These are phyloP conservation scores for Eolophus roseicapilla DNA, from an alignment of 2,113 vertebrate genomes.

Conservation along the genomic window DNA sequence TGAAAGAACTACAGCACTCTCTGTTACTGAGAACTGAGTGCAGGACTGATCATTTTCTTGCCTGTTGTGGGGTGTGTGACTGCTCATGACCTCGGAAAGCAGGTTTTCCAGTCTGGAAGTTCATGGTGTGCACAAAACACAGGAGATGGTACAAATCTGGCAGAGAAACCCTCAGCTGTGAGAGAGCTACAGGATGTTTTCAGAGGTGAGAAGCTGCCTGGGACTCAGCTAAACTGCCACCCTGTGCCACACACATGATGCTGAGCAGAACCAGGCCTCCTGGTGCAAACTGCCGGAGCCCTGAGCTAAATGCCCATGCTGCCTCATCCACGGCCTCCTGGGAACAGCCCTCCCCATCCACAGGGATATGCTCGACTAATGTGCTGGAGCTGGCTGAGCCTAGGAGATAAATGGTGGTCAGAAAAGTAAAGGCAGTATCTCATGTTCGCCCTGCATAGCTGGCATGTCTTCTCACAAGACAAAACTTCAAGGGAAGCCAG, in stretches of 20 bases:
- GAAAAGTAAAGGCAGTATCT: not conserved
- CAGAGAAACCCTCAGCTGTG: not conserved
- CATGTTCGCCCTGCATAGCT: accelerated
- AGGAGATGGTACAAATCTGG: not conserved
- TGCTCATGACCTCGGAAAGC: not conserved
- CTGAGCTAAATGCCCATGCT: accelerated
- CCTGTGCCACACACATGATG: too few relatives aligned
- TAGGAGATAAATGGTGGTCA: not conserved
- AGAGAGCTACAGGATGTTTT: not conserved
- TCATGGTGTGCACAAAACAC: not conserved
- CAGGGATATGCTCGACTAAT: accelerated
- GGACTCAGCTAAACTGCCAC: not conserved
- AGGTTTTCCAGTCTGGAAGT: not conserved
- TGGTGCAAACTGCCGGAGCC: accelerated
- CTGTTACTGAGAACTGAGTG: not conserved
- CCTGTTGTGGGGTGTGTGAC: not conserved
- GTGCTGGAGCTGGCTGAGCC: not conserved
- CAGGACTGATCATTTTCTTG: not conserved
- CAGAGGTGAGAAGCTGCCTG: not conserved
- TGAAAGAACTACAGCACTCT: not conserved
- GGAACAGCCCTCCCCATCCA: not conserved
- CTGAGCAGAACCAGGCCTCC: not conserved
- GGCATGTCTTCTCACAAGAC: not conserved
- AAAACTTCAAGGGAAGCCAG: not conserved
- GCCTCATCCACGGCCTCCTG: not conserved